These are phyloP conservation scores for Thunnus albacares DNA, from an alignment of 2,797 vertebrate species.

Conservation along the genomic window DNA sequence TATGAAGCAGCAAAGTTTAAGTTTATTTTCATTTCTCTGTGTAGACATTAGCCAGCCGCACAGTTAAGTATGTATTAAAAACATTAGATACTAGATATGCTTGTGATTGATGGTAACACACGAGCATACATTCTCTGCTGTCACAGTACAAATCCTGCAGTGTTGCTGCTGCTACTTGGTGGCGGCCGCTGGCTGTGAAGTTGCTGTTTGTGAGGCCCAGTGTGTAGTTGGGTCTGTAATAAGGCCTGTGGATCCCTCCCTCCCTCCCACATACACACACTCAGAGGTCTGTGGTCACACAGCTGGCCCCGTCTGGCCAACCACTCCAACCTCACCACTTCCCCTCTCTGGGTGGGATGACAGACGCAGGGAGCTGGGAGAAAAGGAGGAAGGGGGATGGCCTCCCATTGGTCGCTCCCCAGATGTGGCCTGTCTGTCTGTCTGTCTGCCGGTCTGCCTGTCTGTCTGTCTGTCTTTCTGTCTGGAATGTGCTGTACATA, in stretches of 20 bases:
- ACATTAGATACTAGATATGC: constrained; percentile 22
- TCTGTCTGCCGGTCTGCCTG: neutral
- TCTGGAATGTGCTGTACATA: constrained; percentile 72
- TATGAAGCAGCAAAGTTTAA: constrained; percentile 10
- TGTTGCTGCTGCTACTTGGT: constrained; percentile 62
- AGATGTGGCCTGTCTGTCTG: constrained; percentile 76
- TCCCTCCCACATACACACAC: constrained; percentile 75
- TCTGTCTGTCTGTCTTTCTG: constrained; percentile 44
- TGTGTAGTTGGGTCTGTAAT: constrained; percentile 83
- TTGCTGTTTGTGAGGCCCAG: constrained; percentile 83
- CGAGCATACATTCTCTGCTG: constrained; percentile 37
- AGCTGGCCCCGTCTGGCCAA: constrained; percentile 83
- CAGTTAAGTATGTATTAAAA: constrained; percentile 23
- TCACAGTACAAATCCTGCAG: constrained; percentile 63
- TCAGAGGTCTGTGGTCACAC: constrained; percentile 85
- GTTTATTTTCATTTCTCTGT: constrained; percentile 34
- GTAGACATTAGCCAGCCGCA: constrained; percentile 25
- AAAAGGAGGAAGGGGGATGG: constrained; percentile 65
- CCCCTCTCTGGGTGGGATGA: constrained; percentile 88
- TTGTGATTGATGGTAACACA: constrained; percentile 41
- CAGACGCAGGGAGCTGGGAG: constrained; percentile 67
- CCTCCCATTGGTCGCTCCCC: constrained; percentile 64
- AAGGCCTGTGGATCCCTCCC: constrained; percentile 79
- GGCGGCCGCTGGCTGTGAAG: constrained; percentile 78
- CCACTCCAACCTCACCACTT: constrained; percentile 86